A percentile compares a stretch with the other conserved stretches of the same genome.
phyloP scores from a whole-genome alignment of 1,140 invertebrate genomes.

The Saccostrea cuccullata region DNA sequence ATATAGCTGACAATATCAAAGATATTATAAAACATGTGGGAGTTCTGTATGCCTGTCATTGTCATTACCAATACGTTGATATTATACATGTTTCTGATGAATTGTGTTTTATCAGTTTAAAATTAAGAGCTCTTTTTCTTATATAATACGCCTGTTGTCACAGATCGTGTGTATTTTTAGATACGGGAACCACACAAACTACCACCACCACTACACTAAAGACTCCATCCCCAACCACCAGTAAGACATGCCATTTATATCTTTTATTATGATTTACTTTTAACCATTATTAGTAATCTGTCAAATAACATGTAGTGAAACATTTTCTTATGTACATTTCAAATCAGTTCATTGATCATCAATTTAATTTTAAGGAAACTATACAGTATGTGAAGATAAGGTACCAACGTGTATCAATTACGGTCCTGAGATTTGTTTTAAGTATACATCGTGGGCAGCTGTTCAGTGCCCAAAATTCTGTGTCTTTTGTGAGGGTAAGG shows the following conservation, averaged over 20 bases:
- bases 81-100: too few relatives aligned
- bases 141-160: background rate
- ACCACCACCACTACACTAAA: background rate
- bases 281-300: too few relatives aligned
- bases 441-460: slow-evolving; percentile 11
- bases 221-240: background rate
- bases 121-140: background rate
- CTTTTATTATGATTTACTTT: too few relatives aligned
- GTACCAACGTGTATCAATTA: background rate
- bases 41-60: too few relatives aligned
- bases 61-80: too few relatives aligned
- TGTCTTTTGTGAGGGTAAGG: slow-evolving; percentile 32
- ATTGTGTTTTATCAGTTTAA: too few relatives aligned
- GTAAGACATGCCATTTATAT: background rate
- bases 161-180: background rate
- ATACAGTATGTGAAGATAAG: slow-evolving; percentile 22
- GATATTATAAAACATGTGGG: too few relatives aligned
- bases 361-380: background rate
- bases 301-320: too few relatives aligned
- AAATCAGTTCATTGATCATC: background rate
- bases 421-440: slow-evolving; percentile 30
- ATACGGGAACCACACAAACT: background rate
- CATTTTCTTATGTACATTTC: too few relatives aligned
- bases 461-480: slow-evolving; percentile 39
- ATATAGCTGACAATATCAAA: too few relatives aligned